A percentile compares a stretch with the other conserved stretches of the same genome.
These are phyloP conservation scores for Taphrorychus bicolor DNA, from an alignment of 2,888 invertebrate species.

Conservation along the genomic window DNA sequence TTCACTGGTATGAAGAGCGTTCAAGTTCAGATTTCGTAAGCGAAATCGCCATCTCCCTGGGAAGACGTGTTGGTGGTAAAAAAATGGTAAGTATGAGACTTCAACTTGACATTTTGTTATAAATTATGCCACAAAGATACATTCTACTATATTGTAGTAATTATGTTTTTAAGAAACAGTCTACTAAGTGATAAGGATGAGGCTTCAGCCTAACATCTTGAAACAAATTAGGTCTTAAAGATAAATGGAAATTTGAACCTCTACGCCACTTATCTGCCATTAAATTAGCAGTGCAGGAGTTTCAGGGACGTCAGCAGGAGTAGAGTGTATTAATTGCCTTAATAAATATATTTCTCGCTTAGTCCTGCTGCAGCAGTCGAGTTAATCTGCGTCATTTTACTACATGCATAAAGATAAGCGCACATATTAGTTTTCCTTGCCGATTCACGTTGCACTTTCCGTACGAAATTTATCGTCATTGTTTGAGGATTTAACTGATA, in stretches of 20 bases:
- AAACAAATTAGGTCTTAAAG: neutral
- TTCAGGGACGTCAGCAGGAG: neutral
- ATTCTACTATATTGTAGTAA: no score
- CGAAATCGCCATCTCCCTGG: no score
- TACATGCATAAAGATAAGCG: conserved; percentile 6
- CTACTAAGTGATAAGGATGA: no score
- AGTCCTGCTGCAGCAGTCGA: neutral
- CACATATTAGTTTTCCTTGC: neutral
- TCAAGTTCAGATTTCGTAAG: no score
- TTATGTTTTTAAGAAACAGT: no score
- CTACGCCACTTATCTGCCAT: neutral
- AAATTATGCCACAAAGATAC: no score
- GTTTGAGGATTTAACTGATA: neutral
- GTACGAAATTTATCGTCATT: neutral
- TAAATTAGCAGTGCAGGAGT: neutral
- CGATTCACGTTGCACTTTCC: neutral
- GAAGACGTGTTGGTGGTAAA: no score
- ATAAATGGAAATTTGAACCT: neutral
- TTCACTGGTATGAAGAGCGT: no score
- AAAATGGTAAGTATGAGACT: no score
- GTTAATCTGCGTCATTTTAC: neutral
- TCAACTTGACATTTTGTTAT: no score
- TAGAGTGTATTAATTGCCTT: neutral
- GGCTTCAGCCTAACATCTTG: neutral
- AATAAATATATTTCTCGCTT: neutral